phyloP scores from a whole-genome alignment of 1,140 invertebrate genomes.

The Gryllus bimaculatus region DNA sequence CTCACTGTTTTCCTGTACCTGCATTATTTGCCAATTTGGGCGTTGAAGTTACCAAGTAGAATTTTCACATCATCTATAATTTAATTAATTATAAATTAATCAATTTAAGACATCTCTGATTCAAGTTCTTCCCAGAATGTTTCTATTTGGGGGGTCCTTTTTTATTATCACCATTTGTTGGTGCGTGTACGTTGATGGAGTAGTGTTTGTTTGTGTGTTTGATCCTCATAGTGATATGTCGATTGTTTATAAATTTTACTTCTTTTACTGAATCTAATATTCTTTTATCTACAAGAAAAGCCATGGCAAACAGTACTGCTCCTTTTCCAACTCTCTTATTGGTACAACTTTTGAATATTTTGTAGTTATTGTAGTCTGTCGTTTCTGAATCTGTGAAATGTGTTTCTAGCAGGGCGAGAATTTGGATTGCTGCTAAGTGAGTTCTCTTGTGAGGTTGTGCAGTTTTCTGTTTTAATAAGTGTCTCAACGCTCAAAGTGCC shows the following conservation, averaged over 20 bases:
- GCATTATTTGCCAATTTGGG: conserved; percentile 1
- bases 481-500: neutral
- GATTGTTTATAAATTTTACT: neutral
- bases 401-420: conserved; percentile 9
- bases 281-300: neutral
- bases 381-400: neutral
- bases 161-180: neutral
- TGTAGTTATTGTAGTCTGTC: conserved; percentile 6
- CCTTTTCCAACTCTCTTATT: conserved; percentile 5
- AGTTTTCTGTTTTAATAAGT: neutral
- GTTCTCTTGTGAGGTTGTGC: neutral
- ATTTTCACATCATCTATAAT: conserved; percentile 7
- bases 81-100: too few species aligned
- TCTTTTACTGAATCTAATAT: conserved; percentile 7
- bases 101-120: neutral
- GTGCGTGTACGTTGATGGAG: neutral
- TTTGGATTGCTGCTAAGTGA: neutral
- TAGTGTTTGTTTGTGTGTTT: neutral
- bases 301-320: neutral
- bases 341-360: neutral
- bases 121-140: conserved; percentile 10
- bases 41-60: conserved; percentile 1
- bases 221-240: neutral
- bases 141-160: neutral
- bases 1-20: conserved; percentile 8